phyloP scores from a whole-genome alignment of 2,888 invertebrate genomes.

The Lycophotia porphyrea region DNA sequence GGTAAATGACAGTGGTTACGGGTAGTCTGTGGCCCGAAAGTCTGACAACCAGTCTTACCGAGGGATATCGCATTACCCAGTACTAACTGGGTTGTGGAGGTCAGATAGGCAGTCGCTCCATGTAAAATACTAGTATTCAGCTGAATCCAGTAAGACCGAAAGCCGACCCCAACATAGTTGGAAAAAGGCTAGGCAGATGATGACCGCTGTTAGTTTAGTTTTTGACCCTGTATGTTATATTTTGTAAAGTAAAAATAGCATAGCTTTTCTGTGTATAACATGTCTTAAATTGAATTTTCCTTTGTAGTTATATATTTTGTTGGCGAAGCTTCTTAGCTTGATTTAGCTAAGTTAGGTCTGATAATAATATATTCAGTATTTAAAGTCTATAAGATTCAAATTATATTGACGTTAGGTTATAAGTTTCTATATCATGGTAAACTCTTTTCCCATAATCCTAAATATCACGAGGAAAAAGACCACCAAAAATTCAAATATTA shows the following conservation, averaged over 20 bases:
- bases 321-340: neutral
- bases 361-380: neutral
- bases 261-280: neutral
- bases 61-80: no score
- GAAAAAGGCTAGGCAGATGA: no score
- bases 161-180: no score
- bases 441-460: conserved; percentile 22
- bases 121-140: no score
- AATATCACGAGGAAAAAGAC: conserved; percentile 42
- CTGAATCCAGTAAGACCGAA: no score
- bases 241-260: neutral
- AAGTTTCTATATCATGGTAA: neutral
- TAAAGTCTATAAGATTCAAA: conserved; percentile 10
- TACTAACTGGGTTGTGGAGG: no score
- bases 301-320: neutral
- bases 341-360: neutral
- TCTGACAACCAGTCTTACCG: no score
- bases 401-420: conserved; percentile 7
- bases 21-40: no score
- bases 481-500: conserved; percentile 13
- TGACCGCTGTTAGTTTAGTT: neutral
- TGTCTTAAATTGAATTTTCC: neutral
- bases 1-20: no score
- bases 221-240: neutral
- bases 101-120: no score